Base-by-base conservation (phyloP, 1,140 invertebrate genomes). In the Penaeus chinensis region DNA sequence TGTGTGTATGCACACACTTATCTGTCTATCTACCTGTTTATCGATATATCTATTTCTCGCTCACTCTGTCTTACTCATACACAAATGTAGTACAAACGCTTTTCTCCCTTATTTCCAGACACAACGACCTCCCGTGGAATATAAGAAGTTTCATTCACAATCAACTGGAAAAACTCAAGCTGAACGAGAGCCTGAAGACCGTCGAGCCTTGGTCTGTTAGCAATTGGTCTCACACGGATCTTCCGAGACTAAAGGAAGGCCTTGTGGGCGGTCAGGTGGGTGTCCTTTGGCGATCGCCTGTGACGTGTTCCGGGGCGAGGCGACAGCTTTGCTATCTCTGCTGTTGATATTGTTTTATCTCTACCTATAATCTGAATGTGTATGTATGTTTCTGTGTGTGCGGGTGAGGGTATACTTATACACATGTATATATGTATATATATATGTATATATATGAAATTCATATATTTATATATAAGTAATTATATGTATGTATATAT, bases 111-210 rank as follows among this genome's bases (percentile, higher is more conserved):
- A 80, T 84, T 91, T 91, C 0, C 92, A 97, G 96, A 80, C 96
- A 97, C 92, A 98, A 97, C 92, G 96, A 97, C 92, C 94, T 97
- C 91, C 95, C 97, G 66, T 97, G 95, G 95, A 96, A 96, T 91
- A 94, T 96, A 88, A 93, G 96, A 89, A 95, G 95, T 91, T 96
- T 96, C 92, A 94, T 96, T 86, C 95, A 96, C 92, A 97, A 97
- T 92, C 95, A 96, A 92, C 94, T 98, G 76, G 94, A 95, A 74
- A 94, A 94, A 85, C 94, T 97, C 62, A 96, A 97, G 92, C 94
- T 98, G 85, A 95, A 95, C 91, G 94, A 94, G 80, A 95, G 96
- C 91, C 93, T 98, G 61, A 94, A 94, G 82, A 93, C 94, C 66
- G 93, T 96, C 69, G 95, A 96, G 85, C 95, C 96, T 84, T 97